Evolutionary conservation across 2,113 vertebrate genomes (phyloP), one percentile per base, ranked within the genome.

Genomic region (Ictalurus furcatus): DNA sequence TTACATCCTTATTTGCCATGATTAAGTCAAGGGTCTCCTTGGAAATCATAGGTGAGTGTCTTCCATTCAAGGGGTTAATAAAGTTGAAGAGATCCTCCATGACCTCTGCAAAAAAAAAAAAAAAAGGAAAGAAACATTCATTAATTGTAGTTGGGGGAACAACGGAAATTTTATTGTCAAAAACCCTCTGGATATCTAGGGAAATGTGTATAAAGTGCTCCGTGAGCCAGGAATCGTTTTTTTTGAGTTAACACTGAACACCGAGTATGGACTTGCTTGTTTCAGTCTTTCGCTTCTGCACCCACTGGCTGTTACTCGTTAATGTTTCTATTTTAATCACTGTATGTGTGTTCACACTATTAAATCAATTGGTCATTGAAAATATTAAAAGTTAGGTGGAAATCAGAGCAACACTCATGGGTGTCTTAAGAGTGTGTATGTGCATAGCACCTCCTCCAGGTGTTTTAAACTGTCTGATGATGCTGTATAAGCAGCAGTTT

Each of bases 41-140:
- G 85, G 97, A 96, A 92, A 99, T 95, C 98, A 99, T 99, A 0
- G 98, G 97, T 0, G 98, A 99, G 92, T 98, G 98, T 16, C 91
- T 95, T 86, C 89, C 92, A 0, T 98, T 99, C 80, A 97, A 94
- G 1, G 97, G 98, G 93, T 99, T 99, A 85, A 98, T 44, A 54
- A 98, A 99, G 92, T 92, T 96, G 94, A 96, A 98, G 28, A 99
- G 96, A 91, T 99, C 98, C 85, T 99, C 98, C 98, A 99, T 98
- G 82, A 99, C 98, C 6, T 99, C 95, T 99, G 11, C 3, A 91
- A 90, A 91, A 14, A 52, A 28, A 30, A 79, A 16, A 78, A 14
- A 90, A 91, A 14, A n/a, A 0, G 0, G 0, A n/a, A n/a, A n/a
- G 2, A 69, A 61, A 16, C 17, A 58, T 25, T 8, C 4, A 61